Evolutionary conservation across 2,888 invertebrate species (phyloP).

Genomic region (Polietes domitor): DNA sequence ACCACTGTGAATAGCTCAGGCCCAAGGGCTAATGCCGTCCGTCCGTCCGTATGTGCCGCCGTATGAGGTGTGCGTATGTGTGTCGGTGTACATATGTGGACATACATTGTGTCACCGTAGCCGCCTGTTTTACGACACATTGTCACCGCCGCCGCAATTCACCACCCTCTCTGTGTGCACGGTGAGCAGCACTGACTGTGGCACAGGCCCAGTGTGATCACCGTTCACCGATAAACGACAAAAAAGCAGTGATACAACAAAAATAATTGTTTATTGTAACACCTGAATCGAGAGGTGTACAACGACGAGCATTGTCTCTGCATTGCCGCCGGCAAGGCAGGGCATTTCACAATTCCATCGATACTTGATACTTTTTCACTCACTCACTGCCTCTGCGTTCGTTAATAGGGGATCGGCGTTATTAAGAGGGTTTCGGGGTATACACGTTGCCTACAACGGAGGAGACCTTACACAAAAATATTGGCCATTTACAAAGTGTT

Average conservation of each 20-base stretch:
- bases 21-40: slow-evolving; percentile 23
- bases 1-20: not conserved
- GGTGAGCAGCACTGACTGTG: not conserved
- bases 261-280: slow-evolving; percentile 47
- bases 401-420: slow-evolving; percentile 22
- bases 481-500: slow-evolving; percentile 55
- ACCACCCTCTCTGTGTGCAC: not conserved
- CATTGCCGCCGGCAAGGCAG: slow-evolving; percentile 51
- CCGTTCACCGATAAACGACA: not conserved
- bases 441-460: not conserved
- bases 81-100: not conserved
- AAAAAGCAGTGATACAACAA: slow-evolving; percentile 25
- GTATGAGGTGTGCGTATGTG: no score
- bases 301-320: not conserved
- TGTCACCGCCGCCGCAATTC: slow-evolving; percentile 14
- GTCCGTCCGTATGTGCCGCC: not conserved
- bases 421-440: not conserved
- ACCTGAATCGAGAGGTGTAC: slow-evolving; percentile 36
- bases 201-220: not conserved
- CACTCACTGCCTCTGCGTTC: no score
- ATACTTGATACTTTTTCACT: not conserved
- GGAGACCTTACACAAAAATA: slow-evolving; percentile 26
- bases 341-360: slow-evolving; percentile 27
- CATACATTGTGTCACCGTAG: slow-evolving; percentile 49
- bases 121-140: slow-evolving; percentile 7